A percentile compares a stretch with the other conserved stretches of the same genome.
These are phyloP conservation scores for Trichopria drosophilae DNA, from an alignment of 2,888 invertebrate genomes.

Conservation along the genomic window DNA sequence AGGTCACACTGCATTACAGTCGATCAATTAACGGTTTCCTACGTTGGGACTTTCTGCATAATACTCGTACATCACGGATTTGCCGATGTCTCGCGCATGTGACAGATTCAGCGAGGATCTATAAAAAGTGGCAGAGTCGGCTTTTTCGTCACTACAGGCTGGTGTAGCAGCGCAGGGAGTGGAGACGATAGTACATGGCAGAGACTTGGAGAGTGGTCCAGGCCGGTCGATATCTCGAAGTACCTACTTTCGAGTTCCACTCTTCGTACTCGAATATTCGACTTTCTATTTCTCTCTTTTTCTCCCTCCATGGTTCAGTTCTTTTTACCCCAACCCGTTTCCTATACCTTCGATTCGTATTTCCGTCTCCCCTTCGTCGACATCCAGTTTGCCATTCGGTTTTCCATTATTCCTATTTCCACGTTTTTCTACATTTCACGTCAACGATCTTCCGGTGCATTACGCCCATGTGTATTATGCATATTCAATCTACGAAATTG, in stretches of 20 bases:
- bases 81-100: constrained; percentile 1
- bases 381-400: neutral
- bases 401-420: constrained; percentile 18
- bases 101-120: constrained; percentile 11
- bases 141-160: constrained; percentile 38
- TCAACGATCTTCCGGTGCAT: neutral
- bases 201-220: constrained; percentile 47
- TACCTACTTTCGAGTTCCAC: constrained; percentile 51
- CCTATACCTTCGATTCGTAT: constrained; percentile 8
- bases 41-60: too few species aligned
- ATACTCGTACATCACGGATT: too few species aligned
- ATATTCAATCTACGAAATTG: too few species aligned
- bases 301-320: constrained; percentile 5
- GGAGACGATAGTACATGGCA: constrained; percentile 44
- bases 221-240: constrained; percentile 54
- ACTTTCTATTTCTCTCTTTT: constrained; percentile 21
- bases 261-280: constrained; percentile 28
- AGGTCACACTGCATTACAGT: too few species aligned
- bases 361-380: constrained; percentile 7
- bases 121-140: constrained; percentile 31
- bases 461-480: constrained; percentile 18
- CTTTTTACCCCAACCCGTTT: constrained; percentile 17
- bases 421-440: neutral
- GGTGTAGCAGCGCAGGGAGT: constrained; percentile 44
- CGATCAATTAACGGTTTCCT: too few species aligned